Conservation (phyloP, 2,797 vertebrate species). For the Coluber constrictor region DNA sequence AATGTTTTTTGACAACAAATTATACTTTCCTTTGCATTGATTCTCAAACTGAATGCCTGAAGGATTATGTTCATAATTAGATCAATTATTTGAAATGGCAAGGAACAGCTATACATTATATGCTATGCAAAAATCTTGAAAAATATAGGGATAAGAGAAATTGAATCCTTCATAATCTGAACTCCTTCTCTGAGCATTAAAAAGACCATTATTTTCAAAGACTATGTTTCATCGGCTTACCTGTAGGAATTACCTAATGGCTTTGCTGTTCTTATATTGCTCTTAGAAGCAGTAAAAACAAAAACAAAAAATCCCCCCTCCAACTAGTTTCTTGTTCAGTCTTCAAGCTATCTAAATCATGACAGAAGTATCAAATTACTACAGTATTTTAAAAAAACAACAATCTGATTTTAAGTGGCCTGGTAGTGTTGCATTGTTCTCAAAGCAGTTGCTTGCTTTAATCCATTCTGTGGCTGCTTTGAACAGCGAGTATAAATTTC, state of each 20-base stretch:
- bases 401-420: not conserved
- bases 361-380: not conserved
- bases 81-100: not conserved
- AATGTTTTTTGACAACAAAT: not conserved
- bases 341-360: not conserved
- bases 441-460: not conserved
- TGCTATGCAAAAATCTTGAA: not conserved
- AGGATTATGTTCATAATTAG: not conserved
- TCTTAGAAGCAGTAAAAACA: not conserved
- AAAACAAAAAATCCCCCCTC: no score
- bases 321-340: not conserved
- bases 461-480: not conserved
- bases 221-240: not conserved
- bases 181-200: not conserved
- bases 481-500: conserved; percentile 18
- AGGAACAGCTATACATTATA: not conserved
- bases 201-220: not conserved
- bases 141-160: not conserved
- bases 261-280: not conserved
- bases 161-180: not conserved
- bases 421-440: not conserved
- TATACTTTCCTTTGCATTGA: not conserved
- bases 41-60: not conserved
- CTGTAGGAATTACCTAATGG: not conserved
- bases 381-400: not conserved